phyloP scores from a whole-genome alignment of 2,113 vertebrate species.

The Picathartes gymnocephalus region DNA sequence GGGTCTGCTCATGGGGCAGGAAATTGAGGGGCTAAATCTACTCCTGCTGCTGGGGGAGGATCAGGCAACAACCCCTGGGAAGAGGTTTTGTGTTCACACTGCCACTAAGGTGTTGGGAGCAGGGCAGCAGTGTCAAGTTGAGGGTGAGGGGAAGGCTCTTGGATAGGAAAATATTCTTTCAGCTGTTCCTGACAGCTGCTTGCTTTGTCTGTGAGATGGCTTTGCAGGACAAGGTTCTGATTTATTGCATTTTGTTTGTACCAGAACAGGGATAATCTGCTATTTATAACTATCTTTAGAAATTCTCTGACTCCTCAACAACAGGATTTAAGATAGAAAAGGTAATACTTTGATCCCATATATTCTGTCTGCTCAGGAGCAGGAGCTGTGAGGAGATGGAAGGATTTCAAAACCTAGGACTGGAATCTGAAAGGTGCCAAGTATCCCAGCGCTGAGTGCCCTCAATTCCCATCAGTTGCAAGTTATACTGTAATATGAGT shows the following conservation, averaged over 20 bases:
- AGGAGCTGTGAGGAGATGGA: neutral
- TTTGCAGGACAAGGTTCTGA: neutral
- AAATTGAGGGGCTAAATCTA: neutral
- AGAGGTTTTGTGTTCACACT: neutral
- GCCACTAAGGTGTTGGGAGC: neutral
- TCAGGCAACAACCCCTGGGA: neutral
- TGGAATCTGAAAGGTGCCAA: neutral
- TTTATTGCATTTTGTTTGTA: neutral
- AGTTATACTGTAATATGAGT: conserved; percentile 18
- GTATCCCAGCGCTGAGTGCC: neutral
- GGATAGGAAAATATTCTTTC: conserved; percentile 1
- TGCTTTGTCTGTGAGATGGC: neutral
- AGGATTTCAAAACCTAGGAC: neutral
- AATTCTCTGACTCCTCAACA: neutral
- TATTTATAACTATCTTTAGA: neutral
- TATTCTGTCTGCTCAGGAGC: neutral
- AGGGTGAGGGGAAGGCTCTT: neutral
- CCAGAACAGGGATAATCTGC: neutral
- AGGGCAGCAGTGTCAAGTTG: neutral
- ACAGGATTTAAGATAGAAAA: neutral
- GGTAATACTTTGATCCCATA: neutral
- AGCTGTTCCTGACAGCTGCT: conserved; percentile 50
- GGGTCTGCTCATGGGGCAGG: neutral
- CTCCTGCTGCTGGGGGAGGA: neutral
- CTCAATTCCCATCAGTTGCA: neutral